A percentile compares a stretch with the other conserved stretches of the same genome.
These are phyloP conservation scores for Pangasianodon gigas DNA, from an alignment of 2,113 vertebrate genomes.

Conservation along the genomic window DNA sequence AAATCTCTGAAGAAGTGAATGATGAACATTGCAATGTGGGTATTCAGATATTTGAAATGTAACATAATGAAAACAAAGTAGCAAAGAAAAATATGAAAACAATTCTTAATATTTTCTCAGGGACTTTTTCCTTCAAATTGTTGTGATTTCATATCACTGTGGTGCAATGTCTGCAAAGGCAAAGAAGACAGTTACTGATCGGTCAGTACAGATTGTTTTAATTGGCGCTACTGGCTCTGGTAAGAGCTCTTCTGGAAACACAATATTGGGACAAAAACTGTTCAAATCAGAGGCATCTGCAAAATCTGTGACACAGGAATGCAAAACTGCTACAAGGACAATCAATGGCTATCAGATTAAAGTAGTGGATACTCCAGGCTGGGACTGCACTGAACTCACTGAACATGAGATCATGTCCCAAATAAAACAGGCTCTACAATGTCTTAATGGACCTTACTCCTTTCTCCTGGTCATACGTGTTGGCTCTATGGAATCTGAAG, in stretches of 20 bases:
- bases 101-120: not conserved
- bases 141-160: not conserved
- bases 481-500: slow-evolving; percentile 10
- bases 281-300: slow-evolving; percentile 17
- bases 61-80: not conserved
- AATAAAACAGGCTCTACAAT: not conserved
- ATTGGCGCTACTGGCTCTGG: slow-evolving; percentile 38
- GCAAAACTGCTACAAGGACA: not conserved
- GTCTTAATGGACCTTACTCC: not conserved
- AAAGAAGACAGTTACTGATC: not conserved
- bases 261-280: slow-evolving; percentile 7
- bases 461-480: slow-evolving; percentile 31
- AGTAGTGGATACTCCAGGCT: slow-evolving; percentile 45
- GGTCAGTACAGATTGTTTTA: slow-evolving; percentile 36
- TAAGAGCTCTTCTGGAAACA: slow-evolving; percentile 45
- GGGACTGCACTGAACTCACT: slow-evolving; percentile 37
- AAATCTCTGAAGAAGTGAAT: not conserved
- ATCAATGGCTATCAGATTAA: slow-evolving; percentile 17
- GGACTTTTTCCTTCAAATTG: not conserved
- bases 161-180: not conserved
- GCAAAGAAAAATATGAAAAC: too few relatives aligned
- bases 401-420: not conserved
- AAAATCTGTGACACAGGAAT: slow-evolving; percentile 31
- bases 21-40: too few relatives aligned
- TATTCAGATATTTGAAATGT: not conserved